A percentile compares a stretch with the other conserved stretches of the same genome.
These are phyloP conservation scores for Agriopis leucophaearia DNA, from an alignment of 2,888 invertebrate species.

Conservation along the genomic window DNA sequence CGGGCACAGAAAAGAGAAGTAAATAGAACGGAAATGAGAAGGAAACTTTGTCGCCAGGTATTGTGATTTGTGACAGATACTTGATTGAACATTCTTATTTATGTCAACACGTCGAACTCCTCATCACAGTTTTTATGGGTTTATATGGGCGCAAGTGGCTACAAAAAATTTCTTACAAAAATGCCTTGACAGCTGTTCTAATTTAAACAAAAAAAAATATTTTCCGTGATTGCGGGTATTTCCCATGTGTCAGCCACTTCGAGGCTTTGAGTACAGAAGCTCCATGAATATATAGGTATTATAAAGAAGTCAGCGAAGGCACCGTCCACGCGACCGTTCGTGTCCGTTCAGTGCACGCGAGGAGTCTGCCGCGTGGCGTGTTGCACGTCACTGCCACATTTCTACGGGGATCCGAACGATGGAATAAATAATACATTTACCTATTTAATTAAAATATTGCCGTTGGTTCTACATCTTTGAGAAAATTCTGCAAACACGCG, in stretches of 20 bases:
- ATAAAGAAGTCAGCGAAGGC: slow-evolving; percentile 9
- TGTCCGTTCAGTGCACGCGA: slow-evolving; percentile 27
- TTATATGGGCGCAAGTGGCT: no score
- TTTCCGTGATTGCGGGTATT: no score
- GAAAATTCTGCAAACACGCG: background rate
- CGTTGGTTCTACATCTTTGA: slow-evolving; percentile 4
- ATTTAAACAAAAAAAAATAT: no score
- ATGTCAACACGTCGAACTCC: no score
- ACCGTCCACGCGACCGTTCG: slow-evolving; percentile 33
- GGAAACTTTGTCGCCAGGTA: no score
- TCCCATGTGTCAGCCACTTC: slow-evolving; percentile 7
- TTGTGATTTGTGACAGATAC: no score
- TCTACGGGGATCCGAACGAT: slow-evolving; percentile 43
- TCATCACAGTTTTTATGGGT: no score
- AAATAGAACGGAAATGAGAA: no score
- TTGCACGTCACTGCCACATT: slow-evolving; percentile 65
- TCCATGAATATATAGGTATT: background rate
- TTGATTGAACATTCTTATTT: no score
- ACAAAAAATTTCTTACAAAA: no score
- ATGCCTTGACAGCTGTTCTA: no score
- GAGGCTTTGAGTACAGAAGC: slow-evolving; percentile 22
- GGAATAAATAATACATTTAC: slow-evolving; percentile 44
- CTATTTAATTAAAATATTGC: slow-evolving; percentile 10
- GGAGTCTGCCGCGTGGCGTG: slow-evolving; percentile 52
- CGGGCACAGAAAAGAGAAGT: no score